Evolutionary conservation across 2,797 vertebrate species (phyloP).

Genomic region (Gastrophryne carolinensis): DNA sequence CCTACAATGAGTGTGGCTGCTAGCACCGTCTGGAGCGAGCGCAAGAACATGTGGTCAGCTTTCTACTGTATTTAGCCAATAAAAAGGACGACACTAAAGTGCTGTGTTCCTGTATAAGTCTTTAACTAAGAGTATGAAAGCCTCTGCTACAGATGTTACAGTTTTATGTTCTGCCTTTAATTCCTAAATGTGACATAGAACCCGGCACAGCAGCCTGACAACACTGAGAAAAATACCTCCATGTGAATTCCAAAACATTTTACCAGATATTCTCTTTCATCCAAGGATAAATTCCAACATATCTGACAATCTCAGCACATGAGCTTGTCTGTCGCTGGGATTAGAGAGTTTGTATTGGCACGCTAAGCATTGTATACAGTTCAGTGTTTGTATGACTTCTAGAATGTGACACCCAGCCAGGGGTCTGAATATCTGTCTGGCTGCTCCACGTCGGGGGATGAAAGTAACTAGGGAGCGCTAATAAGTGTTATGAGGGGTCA

Average conservation of each 20-base stretch:
- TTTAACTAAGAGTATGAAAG: no score
- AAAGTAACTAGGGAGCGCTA: not conserved
- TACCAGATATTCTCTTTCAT: not conserved
- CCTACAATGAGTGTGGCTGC: no score
- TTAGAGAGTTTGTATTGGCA: slow-evolving; percentile 3
- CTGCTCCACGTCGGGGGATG: not conserved
- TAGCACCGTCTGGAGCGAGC: no score
- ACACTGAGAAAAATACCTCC: not conserved
- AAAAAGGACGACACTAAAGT: no score
- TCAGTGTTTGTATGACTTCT: slow-evolving; percentile 1
- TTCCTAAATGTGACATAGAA: no score
- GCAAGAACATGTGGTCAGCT: no score
- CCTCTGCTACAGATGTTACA: no score
- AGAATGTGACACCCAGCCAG: not conserved
- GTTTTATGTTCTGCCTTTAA: not conserved
- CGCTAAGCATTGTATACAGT: not conserved
- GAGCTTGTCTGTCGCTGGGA: not conserved
- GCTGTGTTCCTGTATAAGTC: no score
- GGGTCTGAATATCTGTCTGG: not conserved
- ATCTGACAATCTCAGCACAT: not conserved
- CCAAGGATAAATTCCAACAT: not conserved
- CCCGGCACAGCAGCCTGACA: no score
- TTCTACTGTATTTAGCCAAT: no score
- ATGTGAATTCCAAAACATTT: not conserved
- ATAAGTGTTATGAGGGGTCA: not conserved